Evolutionary conservation across 1,140 invertebrate species (phyloP).

Genomic region (Cylas formicarius): DNA sequence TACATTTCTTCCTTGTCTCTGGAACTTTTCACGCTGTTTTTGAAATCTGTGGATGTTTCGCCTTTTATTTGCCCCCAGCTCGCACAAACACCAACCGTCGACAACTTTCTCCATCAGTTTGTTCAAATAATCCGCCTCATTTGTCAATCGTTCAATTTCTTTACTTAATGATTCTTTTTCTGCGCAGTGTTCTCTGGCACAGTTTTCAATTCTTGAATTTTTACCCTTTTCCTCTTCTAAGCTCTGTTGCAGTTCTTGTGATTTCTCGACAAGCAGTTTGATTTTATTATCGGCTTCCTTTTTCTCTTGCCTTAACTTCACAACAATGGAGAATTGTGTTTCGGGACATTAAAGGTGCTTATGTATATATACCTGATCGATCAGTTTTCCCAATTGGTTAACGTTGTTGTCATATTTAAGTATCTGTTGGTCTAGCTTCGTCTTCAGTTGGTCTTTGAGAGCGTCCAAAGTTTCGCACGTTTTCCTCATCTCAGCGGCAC

Average conservation of each 20-base stretch:
- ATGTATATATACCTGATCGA: constrained; percentile 18
- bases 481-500: background rate
- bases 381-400: constrained; percentile 22
- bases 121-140: constrained; percentile 15
- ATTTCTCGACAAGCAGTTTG: constrained; percentile 26
- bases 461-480: background rate
- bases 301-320: constrained; percentile 25
- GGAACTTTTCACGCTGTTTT: constrained; percentile 17
- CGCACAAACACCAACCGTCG: constrained; percentile 13
- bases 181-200: constrained; percentile 1
- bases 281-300: constrained; percentile 14
- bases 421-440: constrained; percentile 11
- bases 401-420: constrained; percentile 21
- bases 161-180: constrained; percentile 14
- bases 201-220: constrained; percentile 1
- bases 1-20: constrained; percentile 19
- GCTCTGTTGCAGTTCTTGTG: constrained; percentile 24
- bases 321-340: background rate
- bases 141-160: constrained; percentile 16
- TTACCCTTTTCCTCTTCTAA: constrained; percentile 15
- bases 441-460: constrained; percentile 11
- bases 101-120: constrained; percentile 22
- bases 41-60: constrained; percentile 25
- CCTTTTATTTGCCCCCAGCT: too few relatives aligned
- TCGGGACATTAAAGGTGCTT: background rate